These are phyloP conservation scores for Chaunax sp. DNA, from an alignment of 2,797 vertebrate species.

Conservation along the genomic window DNA sequence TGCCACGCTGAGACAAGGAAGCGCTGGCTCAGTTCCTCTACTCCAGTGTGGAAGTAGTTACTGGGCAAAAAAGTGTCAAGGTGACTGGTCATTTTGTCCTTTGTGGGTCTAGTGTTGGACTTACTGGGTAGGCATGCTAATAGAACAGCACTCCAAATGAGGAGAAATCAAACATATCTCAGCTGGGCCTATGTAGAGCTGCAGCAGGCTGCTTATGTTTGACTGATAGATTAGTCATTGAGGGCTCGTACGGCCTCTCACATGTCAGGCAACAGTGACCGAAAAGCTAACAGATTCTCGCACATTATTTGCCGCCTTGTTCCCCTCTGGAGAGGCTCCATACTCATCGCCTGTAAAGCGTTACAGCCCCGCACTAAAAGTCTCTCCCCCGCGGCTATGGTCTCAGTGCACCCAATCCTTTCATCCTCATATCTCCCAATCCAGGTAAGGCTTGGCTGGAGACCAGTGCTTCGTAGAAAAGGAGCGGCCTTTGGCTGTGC, in stretches of 20 bases:
- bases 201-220: conserved; percentile 54
- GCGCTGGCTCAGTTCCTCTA: conserved; percentile 55
- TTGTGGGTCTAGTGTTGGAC: conserved; percentile 37
- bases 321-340: conserved; percentile 64
- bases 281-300: conserved; percentile 73
- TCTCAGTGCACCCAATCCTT: conserved; percentile 73
- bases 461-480: conserved; percentile 69
- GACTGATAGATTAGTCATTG: conserved; percentile 66
- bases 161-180: conserved; percentile 50
- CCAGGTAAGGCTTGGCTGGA: conserved; percentile 77
- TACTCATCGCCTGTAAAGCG: conserved; percentile 69
- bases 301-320: conserved; percentile 66
- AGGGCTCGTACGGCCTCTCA: conserved; percentile 55
- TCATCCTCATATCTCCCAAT: conserved; percentile 78
- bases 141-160: conserved; percentile 60
- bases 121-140: conserved; percentile 52
- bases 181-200: conserved; percentile 43
- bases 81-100: conserved; percentile 67
- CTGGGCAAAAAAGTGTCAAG: conserved; percentile 58
- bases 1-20: conserved; percentile 58
- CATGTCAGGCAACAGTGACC: conserved; percentile 59
- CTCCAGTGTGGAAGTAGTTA: conserved; percentile 51
- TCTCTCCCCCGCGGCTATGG: conserved; percentile 72
- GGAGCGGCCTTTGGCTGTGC: conserved; percentile 66
- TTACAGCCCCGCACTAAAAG: conserved; percentile 67